Evolutionary conservation across 2,888 invertebrate species (phyloP).

Genomic region (Leptopilina myrica): DNA sequence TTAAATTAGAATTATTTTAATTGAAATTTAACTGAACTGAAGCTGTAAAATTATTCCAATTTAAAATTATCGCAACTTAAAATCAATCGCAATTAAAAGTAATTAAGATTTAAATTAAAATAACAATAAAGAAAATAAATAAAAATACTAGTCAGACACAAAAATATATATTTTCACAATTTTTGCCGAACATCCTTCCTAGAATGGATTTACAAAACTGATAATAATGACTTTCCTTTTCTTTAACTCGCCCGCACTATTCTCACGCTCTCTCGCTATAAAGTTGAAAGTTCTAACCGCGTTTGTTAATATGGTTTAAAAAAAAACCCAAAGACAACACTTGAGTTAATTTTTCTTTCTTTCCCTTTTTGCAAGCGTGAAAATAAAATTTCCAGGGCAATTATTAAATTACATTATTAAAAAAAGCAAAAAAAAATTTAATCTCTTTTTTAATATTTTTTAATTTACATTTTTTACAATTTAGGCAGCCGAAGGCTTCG

Average conservation of each 20-base stretch:
- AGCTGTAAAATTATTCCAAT: too few species aligned
- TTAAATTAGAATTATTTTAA: too few species aligned
- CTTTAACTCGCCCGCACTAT: slow-evolving; percentile 4
- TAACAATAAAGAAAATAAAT: too few species aligned
- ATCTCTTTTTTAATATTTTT: background rate
- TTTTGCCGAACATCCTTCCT: background rate
- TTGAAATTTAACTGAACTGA: too few species aligned
- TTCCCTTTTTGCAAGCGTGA: too few species aligned
- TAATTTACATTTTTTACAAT: slow-evolving; percentile 56
- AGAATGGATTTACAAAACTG: slow-evolving; percentile 8
- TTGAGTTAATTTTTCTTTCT: background rate
- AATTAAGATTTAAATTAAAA: too few species aligned
- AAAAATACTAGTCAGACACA: too few species aligned
- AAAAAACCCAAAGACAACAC: background rate
- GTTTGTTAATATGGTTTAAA: slow-evolving; percentile 8
- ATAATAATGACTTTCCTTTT: slow-evolving; percentile 26
- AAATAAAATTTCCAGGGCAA: background rate
- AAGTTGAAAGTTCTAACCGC: slow-evolving; percentile 32
- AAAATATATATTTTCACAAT: too few species aligned
- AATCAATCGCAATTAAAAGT: too few species aligned
- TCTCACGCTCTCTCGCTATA: slow-evolving; percentile 35
- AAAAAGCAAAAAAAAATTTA: too few species aligned
- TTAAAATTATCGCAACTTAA: too few species aligned
- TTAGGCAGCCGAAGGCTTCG: slow-evolving; percentile 92
- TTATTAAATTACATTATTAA: too few species aligned